These are phyloP conservation scores for Hydrolagus colliei DNA, from an alignment of 2,797 vertebrate genomes.

Conservation along the genomic window DNA sequence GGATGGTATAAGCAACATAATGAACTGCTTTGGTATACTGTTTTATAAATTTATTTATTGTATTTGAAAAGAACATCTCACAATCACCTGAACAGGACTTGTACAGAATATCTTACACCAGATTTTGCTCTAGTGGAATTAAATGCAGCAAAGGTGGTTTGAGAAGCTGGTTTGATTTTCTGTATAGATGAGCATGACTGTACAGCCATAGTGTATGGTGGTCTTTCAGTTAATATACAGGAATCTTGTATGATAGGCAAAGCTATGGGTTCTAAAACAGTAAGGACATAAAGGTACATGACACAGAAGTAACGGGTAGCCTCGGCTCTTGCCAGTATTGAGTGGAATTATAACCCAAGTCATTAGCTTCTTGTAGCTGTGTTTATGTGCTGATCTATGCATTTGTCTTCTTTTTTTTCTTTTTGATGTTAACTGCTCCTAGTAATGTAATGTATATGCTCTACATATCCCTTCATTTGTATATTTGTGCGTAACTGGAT, in stretches of 20 bases:
- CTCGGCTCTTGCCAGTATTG: slow-evolving; percentile 57
- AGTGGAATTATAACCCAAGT: slow-evolving; percentile 48
- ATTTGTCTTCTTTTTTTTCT: slow-evolving; percentile 43
- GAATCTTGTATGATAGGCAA: slow-evolving; percentile 23
- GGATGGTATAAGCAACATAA: slow-evolving; percentile 16
- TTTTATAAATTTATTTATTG: slow-evolving; percentile 28
- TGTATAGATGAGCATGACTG: slow-evolving; percentile 8
- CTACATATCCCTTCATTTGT: slow-evolving; percentile 48
- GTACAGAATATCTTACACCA: background rate
- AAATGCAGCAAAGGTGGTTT: slow-evolving; percentile 20
- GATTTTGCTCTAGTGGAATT: background rate
- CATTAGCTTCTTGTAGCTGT: slow-evolving; percentile 54
- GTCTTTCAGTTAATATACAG: slow-evolving; percentile 30
- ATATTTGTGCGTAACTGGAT: slow-evolving; percentile 49
- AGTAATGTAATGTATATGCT: slow-evolving; percentile 47
- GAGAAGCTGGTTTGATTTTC: slow-evolving; percentile 17
- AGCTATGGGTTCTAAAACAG: slow-evolving; percentile 40
- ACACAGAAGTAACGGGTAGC: slow-evolving; percentile 48
- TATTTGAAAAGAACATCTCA: slow-evolving; percentile 11
- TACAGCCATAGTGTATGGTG: slow-evolving; percentile 16
- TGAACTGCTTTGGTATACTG: slow-evolving; percentile 24
- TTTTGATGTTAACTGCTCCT: slow-evolving; percentile 34
- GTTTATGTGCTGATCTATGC: slow-evolving; percentile 53
- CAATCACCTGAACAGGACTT: background rate
- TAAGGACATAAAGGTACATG: slow-evolving; percentile 34